Percentiles rank a stretch among this genome's conserved stretches.
These are phyloP conservation scores for Microdon myrmicae DNA, from an alignment of 2,888 invertebrate genomes.

Conservation along the genomic window DNA sequence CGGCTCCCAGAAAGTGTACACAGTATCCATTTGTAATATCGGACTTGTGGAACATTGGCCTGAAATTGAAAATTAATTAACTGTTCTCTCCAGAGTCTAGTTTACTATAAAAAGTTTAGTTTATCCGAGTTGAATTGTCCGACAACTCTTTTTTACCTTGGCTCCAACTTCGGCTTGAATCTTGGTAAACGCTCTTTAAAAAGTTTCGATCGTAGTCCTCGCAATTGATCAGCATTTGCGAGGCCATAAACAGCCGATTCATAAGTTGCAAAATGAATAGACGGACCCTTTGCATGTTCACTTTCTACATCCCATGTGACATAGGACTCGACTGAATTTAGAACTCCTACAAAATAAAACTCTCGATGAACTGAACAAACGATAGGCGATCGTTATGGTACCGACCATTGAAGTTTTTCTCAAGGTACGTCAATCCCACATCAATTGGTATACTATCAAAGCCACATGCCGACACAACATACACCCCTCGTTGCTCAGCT, in stretches of 20 bases:
- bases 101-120: too few relatives aligned
- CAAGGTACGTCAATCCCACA: conserved; percentile 81
- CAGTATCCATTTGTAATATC: conserved; percentile 71
- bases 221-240: conserved; percentile 73
- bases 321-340: conserved; percentile 83
- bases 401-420: conserved; percentile 76
- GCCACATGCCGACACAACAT: conserved; percentile 90
- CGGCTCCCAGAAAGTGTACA: conserved; percentile 84
- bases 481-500: conserved; percentile 82
- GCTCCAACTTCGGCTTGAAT: conserved; percentile 71
- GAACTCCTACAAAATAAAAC: conserved; percentile 69
- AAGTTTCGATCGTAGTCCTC: conserved; percentile 73
- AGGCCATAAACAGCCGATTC: conserved; percentile 85
- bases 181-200: conserved; percentile 74
- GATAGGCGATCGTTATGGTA: conserved; percentile 59
- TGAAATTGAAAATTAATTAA: too few relatives aligned
- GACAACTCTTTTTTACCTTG: conserved; percentile 60
- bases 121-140: too few relatives aligned
- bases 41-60: conserved; percentile 70
- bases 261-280: conserved; percentile 87
- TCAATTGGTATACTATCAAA: conserved; percentile 93
- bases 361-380: not conserved
- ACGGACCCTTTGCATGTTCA: conserved; percentile 65
- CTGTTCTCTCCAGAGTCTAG: too few relatives aligned
- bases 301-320: conserved; percentile 66